Conservation (phyloP, 1,140 invertebrate genomes). For the Hylyphantes graminicola region DNA sequence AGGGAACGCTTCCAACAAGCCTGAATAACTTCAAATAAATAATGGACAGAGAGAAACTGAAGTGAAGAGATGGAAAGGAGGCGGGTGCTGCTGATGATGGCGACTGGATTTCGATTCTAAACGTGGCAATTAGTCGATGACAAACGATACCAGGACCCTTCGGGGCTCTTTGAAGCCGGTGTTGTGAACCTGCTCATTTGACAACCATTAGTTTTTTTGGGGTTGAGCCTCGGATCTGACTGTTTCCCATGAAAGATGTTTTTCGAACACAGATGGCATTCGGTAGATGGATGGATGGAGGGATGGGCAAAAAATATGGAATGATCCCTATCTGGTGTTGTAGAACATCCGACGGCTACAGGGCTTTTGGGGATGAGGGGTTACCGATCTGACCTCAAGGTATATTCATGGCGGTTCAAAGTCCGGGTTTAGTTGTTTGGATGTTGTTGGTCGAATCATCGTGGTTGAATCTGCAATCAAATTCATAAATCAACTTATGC, state of each 20-base stretch:
- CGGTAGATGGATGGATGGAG: neutral
- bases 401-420: too few species aligned
- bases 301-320: constrained; percentile 1
- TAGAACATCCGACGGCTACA: too few species aligned
- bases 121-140: constrained; percentile 60
- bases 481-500: too few species aligned
- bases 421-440: too few species aligned
- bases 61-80: constrained; percentile 4
- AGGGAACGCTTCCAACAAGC: constrained; percentile 41
- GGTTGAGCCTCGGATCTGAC: constrained; percentile 25
- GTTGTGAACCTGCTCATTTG: constrained; percentile 53
- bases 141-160: constrained; percentile 51
- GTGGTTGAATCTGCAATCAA: too few species aligned
- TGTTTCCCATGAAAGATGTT: constrained; percentile 20
- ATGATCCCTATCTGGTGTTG: neutral
- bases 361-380: too few species aligned
- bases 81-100: constrained; percentile 48
- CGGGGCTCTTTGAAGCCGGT: constrained; percentile 13
- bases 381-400: too few species aligned
- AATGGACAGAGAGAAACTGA: constrained; percentile 5
- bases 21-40: constrained; percentile 22
- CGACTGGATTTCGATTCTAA: constrained; percentile 56
- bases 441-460: too few species aligned
- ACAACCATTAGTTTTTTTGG: constrained; percentile 51
- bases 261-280: constrained; percentile 31